These are phyloP conservation scores for Phyllopteryx taeniolatus DNA, from an alignment of 2,113 vertebrate genomes.

Conservation along the genomic window DNA sequence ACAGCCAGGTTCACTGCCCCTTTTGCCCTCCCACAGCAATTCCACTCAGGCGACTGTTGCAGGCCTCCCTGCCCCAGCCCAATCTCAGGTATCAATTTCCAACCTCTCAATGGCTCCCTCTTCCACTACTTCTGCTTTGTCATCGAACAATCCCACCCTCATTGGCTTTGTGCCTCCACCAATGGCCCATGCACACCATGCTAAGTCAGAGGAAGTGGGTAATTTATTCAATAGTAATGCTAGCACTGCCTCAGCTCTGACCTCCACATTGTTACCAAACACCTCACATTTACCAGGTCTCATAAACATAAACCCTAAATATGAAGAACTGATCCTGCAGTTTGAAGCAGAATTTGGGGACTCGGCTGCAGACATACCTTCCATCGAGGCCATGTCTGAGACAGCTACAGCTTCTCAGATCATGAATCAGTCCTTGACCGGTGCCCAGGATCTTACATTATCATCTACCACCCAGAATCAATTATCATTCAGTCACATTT, in stretches of 20 bases:
- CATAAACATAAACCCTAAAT: slow-evolving; percentile 82
- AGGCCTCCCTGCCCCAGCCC: slow-evolving; percentile 73
- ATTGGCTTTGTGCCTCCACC: slow-evolving; percentile 29
- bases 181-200: slow-evolving; percentile 26
- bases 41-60: slow-evolving; percentile 73
- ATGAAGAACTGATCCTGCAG: slow-evolving; percentile 92
- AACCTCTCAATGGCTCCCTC: slow-evolving; percentile 58
- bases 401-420: slow-evolving; percentile 32
- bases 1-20: slow-evolving; percentile 58
- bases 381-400: slow-evolving; percentile 42
- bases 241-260: slow-evolving; percentile 62
- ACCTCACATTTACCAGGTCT: slow-evolving; percentile 62
- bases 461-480: slow-evolving; percentile 34
- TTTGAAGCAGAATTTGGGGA: slow-evolving; percentile 96
- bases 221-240: slow-evolving; percentile 41
- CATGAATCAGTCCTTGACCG: slow-evolving; percentile 40
- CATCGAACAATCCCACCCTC: slow-evolving; percentile 47
- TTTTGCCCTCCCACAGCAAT: slow-evolving; percentile 48
- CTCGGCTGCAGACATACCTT: slow-evolving; percentile 50
- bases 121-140: slow-evolving; percentile 44
- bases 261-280: slow-evolving; percentile 51
- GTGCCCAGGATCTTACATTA: slow-evolving; percentile 56
- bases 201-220: slow-evolving; percentile 45
- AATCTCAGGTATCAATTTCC: slow-evolving; percentile 89
- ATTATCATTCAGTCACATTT: slow-evolving; percentile 15